Evolutionary conservation across 2,113 vertebrate genomes (phyloP), one percentile per base, ranked within the genome.

Genomic region (Centropristis striata): DNA sequence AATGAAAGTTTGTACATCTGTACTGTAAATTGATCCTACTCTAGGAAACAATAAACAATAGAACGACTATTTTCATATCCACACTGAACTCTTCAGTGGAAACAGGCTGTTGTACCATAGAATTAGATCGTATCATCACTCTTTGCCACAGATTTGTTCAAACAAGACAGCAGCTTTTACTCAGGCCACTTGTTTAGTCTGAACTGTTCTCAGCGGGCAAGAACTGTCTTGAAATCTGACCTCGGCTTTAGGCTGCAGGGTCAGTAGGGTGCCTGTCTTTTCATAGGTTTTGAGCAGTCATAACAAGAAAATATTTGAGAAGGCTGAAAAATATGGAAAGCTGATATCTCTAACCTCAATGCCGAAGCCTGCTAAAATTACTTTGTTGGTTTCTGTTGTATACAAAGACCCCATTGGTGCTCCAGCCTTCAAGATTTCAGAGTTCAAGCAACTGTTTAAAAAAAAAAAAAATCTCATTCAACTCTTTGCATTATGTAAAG

Each of bases 111-210:
- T 75, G 51, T 50, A 55, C 27, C 44, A 21, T 53, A 55, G 36
- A 71, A 55, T 46, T n/a, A 32, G 76, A 21, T 27, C 20, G 7
- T 50, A 6, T 59, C 44, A 47, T 23, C 47, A 46, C 16, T 51
- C 51, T 84, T 55, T 47, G 23, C 49, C 18, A 53, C 16, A 61
- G n/a, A 27, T 68, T 41, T 71, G 42, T 57, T 42, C 15, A 2
- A 63, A 44, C 41, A 78, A 37, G 20, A 66, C 50, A 25, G 21
- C 70, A 71, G 75, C 49, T 64, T 84, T 68, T 66, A 39, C 20
- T 63, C 42, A 66, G 42, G 47, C n/a, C 59, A 49, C 27, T 75
- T 84, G 79, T 83, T 85, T 68, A 69, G 78, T 77, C 60, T 86
- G 78, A 75, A 25, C n/a, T n/a, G 15, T 21, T 36, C 42, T 78